A percentile compares a stretch with the other conserved stretches of the same genome.
phyloP scores from a whole-genome alignment of 2,888 invertebrate species.

The Archaeoteleia sp. region DNA sequence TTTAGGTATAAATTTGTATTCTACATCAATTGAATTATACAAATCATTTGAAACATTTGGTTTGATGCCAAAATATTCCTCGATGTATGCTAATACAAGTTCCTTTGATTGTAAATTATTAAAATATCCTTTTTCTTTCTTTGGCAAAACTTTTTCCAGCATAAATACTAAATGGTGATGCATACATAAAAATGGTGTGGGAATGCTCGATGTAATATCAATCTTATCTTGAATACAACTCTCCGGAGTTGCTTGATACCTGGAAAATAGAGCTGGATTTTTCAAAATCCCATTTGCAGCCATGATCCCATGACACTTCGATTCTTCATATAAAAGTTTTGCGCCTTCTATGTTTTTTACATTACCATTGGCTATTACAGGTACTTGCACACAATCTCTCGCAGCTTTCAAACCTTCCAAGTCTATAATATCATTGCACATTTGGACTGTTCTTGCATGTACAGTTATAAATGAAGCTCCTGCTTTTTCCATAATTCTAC shows the following conservation, averaged over 20 bases:
- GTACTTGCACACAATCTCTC: slow-evolving; percentile 83
- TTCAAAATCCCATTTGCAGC: slow-evolving; percentile 91
- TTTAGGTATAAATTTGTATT: slow-evolving; percentile 37
- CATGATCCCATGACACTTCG: slow-evolving; percentile 91
- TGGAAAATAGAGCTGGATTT: slow-evolving; percentile 93
- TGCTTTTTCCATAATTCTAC: slow-evolving; percentile 86
- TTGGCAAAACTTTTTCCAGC: slow-evolving; percentile 88
- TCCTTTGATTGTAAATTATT: slow-evolving; percentile 84
- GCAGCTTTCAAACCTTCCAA: slow-evolving; percentile 83
- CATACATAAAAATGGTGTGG: slow-evolving; percentile 84
- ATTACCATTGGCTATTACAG: slow-evolving; percentile 95
- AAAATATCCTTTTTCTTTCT: slow-evolving; percentile 84
- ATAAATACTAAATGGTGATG: slow-evolving; percentile 98
- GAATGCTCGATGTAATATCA: slow-evolving; percentile 79
- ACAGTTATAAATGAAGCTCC: slow-evolving; percentile 93
- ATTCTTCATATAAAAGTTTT: slow-evolving; percentile 79
- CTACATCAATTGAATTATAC: slow-evolving; percentile 48
- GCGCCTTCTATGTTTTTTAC: slow-evolving; percentile 85
- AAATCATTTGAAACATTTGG: slow-evolving; percentile 61
- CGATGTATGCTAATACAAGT: slow-evolving; percentile 83
- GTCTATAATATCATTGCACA: slow-evolving; percentile 84
- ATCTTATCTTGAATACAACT: slow-evolving; percentile 90
- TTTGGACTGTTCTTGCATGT: slow-evolving; percentile 94
- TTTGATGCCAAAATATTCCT: slow-evolving; percentile 77
- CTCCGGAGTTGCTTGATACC: slow-evolving; percentile 81